phyloP scores from a whole-genome alignment of 2,113 vertebrate species.

The Pantherophis guttatus region DNA sequence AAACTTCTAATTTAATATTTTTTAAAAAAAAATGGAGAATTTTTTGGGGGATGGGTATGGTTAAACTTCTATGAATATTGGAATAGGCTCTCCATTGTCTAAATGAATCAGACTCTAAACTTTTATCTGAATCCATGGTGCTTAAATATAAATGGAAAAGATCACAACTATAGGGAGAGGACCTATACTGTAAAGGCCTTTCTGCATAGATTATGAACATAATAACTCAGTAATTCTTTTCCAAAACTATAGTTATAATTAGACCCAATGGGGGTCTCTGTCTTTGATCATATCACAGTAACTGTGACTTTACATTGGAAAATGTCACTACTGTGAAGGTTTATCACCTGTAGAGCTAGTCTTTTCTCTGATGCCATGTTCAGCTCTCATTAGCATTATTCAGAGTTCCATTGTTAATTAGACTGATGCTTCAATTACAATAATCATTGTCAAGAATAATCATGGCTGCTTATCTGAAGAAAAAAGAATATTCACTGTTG shows the following conservation, averaged over 20 bases:
- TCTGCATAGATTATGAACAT: constrained; percentile 96
- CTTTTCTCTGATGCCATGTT: constrained; percentile 89
- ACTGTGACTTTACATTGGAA: constrained; percentile 98
- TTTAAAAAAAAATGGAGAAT: constrained; percentile 60
- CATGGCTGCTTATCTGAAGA: constrained; percentile 70
- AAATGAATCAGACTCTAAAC: constrained; percentile 77
- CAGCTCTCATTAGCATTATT: constrained; percentile 93
- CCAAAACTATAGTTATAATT: constrained; percentile 95
- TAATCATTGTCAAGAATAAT: constrained; percentile 75
- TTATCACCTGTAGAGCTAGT: constrained; percentile 98
- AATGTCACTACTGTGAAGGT: constrained; percentile 98
- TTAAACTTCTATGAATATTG: constrained; percentile 76
- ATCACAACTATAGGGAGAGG: constrained; percentile 93
- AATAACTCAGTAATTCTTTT: constrained; percentile 85
- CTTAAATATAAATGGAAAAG: constrained; percentile 93
- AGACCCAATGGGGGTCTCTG: constrained; percentile 95
- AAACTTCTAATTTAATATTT: constrained; percentile 56
- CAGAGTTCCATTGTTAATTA: constrained; percentile 94
- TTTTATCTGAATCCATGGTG: constrained; percentile 85
- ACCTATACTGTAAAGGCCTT: constrained; percentile 88
- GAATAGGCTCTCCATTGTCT: constrained; percentile 80
- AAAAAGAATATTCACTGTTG: constrained; percentile 62
- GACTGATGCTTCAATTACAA: constrained; percentile 85
- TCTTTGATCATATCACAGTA: constrained; percentile 97
- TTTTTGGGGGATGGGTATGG: constrained; percentile 22